Conservation (phyloP, 1,140 invertebrate species). For the Drosophila sturtevanti region DNA sequence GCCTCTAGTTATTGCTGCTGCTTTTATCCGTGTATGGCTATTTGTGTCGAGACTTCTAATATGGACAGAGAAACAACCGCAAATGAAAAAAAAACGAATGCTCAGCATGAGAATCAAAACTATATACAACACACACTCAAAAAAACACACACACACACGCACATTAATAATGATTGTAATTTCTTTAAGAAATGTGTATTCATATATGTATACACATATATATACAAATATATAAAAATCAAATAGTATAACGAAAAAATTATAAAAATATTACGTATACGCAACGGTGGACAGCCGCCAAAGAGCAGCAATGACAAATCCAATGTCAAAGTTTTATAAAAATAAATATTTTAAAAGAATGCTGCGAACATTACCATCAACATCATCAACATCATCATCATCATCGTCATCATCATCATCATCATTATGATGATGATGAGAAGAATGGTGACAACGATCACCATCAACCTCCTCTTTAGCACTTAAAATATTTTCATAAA, state of each 20-base stretch:
- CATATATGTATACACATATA: slow-evolving; percentile 10
- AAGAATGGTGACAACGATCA: neutral
- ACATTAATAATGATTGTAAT: slow-evolving; percentile 4
- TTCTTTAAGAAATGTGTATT: slow-evolving; percentile 15
- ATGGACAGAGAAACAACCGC: slow-evolving; percentile 61
- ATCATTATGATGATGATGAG: neutral
- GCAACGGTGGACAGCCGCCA: slow-evolving; percentile 42
- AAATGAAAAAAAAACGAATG: slow-evolving; percentile 28
- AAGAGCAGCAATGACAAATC: slow-evolving; percentile 77
- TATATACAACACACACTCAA: slow-evolving; percentile 22
- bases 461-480: neutral
- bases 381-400: neutral
- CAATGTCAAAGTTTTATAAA: slow-evolving; percentile 82
- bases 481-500: slow-evolving; percentile 16
- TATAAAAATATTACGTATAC: slow-evolving; percentile 74
- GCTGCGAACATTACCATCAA: slow-evolving; percentile 19
- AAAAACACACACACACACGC: slow-evolving; percentile 26
- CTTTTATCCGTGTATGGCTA: slow-evolving; percentile 44
- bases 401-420: neutral
- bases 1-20: slow-evolving; percentile 28
- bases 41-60: slow-evolving; percentile 67
- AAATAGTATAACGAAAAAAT: slow-evolving; percentile 24
- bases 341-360: slow-evolving; percentile 71
- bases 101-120: slow-evolving; percentile 11
- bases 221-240: slow-evolving; percentile 8